Conservation (phyloP, 1,140 invertebrate species). For the Brachionus angularis region DNA sequence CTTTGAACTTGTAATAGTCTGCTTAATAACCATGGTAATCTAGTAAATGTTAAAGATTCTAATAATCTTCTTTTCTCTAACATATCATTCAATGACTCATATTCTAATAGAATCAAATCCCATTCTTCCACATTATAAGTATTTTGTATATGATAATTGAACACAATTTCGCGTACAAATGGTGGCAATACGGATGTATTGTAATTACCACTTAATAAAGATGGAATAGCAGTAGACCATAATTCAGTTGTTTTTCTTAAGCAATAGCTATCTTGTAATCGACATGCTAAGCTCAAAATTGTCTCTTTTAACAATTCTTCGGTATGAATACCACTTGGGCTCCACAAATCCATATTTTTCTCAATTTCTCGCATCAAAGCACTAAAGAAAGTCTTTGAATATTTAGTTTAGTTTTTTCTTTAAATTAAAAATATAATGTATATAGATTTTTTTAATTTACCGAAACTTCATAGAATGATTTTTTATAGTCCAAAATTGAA, state of each 20-base stretch:
- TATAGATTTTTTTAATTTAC: neutral
- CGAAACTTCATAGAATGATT: constrained; percentile 9
- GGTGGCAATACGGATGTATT: neutral
- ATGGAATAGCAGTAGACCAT: constrained; percentile 15
- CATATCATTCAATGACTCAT: constrained; percentile 1
- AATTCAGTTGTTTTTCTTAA: constrained; percentile 17
- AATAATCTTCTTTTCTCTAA: constrained; percentile 4
- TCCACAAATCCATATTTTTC: constrained; percentile 14
- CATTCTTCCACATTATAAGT: constrained; percentile 41
- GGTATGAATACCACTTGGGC: neutral
- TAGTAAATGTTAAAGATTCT: constrained; percentile 19
- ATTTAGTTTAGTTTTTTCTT: no score
- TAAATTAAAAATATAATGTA: no score
- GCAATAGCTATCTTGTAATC: constrained; percentile 28
- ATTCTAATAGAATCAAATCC: neutral
- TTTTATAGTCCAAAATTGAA: constrained; percentile 26
- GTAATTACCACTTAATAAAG: neutral
- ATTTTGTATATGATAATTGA: constrained; percentile 30
- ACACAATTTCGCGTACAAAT: constrained; percentile 24
- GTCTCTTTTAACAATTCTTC: constrained; percentile 42
- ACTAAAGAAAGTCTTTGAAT: constrained; percentile 4
- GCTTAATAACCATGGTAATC: constrained; percentile 16
- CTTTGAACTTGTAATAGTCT: constrained; percentile 5
- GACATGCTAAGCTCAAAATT: constrained; percentile 38
- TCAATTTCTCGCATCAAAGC: constrained; percentile 25